Conservation (phyloP, 1,140 invertebrate species). For the Mycetomoellerius zeteki region DNA sequence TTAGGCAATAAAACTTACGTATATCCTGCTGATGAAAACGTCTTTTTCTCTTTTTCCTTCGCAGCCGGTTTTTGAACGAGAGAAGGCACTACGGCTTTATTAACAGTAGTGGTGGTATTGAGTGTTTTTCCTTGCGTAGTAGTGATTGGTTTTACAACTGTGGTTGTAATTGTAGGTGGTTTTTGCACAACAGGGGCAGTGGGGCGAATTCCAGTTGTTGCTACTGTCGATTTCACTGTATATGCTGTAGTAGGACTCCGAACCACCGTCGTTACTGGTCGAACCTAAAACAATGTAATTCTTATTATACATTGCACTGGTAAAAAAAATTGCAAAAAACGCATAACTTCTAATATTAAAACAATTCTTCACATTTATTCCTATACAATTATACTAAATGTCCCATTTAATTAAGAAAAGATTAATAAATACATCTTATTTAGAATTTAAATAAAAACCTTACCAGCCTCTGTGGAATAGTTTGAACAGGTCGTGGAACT, state of each 20-base stretch:
- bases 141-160: conserved; percentile 80
- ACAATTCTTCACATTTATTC: background rate
- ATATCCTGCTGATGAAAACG: conserved; percentile 87
- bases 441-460: conserved; percentile 32
- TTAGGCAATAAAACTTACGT: conserved; percentile 81
- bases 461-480: conserved; percentile 86
- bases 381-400: too few relatives aligned
- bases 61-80: conserved; percentile 84
- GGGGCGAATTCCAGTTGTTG: conserved; percentile 81
- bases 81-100: conserved; percentile 86
- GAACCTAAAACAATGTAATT: conserved; percentile 58
- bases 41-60: conserved; percentile 90
- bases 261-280: conserved; percentile 79
- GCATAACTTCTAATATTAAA: conserved; percentile 7
- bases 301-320: background rate
- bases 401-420: background rate
- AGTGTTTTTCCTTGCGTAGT: conserved; percentile 82
- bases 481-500: conserved; percentile 83
- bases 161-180: conserved; percentile 75
- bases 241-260: conserved; percentile 80
- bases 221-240: conserved; percentile 82
- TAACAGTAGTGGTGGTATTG: conserved; percentile 82
- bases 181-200: conserved; percentile 81
- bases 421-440: background rate
- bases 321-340: conserved; percentile 19